A percentile compares a stretch with the other conserved stretches of the same genome.
Conservation (phyloP, 2,888 invertebrate species). For the Perizoma affinitatum region DNA sequence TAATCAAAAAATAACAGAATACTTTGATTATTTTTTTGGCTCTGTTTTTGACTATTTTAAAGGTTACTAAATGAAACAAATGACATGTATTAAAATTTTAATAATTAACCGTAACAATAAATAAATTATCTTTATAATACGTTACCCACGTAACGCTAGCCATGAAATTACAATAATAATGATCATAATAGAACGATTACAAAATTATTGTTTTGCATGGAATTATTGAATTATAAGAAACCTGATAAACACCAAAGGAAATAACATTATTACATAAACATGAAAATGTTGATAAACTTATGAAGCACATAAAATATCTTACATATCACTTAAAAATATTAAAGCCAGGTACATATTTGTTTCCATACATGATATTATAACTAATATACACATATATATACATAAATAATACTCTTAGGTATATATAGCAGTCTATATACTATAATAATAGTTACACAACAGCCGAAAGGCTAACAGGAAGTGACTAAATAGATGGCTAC, state of each 20-base stretch:
- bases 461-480: constrained; percentile 48
- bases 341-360: constrained; percentile 69
- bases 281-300: constrained; percentile 31
- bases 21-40: too few species aligned
- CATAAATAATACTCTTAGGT: constrained; percentile 43
- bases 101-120: constrained; percentile 39
- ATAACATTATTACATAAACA: constrained; percentile 19
- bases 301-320: constrained; percentile 47
- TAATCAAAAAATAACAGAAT: too few species aligned
- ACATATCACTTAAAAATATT: constrained; percentile 69
- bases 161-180: constrained; percentile 35
- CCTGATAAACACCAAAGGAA: constrained; percentile 16
- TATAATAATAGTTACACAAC: constrained; percentile 39
- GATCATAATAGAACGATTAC: constrained; percentile 30
- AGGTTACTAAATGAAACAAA: constrained; percentile 39
- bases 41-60: too few species aligned
- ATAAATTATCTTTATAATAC: constrained; percentile 31
- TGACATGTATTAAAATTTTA: constrained; percentile 50
- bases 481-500: constrained; percentile 47
- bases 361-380: constrained; percentile 50
- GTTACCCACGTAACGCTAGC: constrained; percentile 25
- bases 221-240: constrained; percentile 13
- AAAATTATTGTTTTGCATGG: constrained; percentile 25
- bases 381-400: constrained; percentile 50
- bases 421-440: constrained; percentile 36